Evolutionary conservation across 2,113 vertebrate genomes (phyloP).

Genomic region (Aptenodytes patagonicus): DNA sequence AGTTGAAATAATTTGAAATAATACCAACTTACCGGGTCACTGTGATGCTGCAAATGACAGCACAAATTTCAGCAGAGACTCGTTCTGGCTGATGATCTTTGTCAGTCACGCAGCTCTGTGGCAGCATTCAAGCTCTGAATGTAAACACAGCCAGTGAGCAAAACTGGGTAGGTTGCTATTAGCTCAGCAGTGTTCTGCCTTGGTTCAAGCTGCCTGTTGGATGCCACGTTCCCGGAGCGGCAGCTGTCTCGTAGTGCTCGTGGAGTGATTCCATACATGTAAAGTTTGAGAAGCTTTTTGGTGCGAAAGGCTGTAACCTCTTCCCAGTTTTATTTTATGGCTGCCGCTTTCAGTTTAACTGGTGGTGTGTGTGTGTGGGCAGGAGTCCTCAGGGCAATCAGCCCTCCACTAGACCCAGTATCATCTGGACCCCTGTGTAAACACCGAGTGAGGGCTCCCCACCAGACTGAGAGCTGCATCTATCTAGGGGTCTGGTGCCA

Average conservation of each 20-base stretch:
- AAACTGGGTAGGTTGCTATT: not conserved
- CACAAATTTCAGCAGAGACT: not conserved
- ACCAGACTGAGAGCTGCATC: not conserved
- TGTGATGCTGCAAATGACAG: not conserved
- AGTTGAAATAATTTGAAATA: not conserved
- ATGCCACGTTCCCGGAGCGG: rapidly evolving
- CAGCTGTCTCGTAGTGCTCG: rapidly evolving
- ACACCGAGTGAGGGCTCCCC: not conserved
- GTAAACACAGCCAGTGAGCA: not conserved
- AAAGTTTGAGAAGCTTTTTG: not conserved
- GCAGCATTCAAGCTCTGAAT: not conserved
- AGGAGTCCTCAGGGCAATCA: not conserved
- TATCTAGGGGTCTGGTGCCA: not conserved
- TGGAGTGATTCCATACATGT: not conserved
- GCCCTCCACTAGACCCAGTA: not conserved
- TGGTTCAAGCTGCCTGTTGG: not conserved
- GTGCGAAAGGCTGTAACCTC: not conserved
- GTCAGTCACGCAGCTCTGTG: not conserved
- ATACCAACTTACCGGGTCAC: not conserved
- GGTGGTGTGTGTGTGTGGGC: not conserved
- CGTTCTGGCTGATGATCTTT: not conserved
- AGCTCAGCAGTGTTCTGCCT: not conserved
- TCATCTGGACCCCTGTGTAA: not conserved
- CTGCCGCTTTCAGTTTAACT: not conserved
- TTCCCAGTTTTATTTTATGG: not conserved